Percentiles rank a stretch among this genome's conserved stretches.
Conservation (phyloP, 2,113 vertebrate genomes). For the Phainopepla nitens region DNA sequence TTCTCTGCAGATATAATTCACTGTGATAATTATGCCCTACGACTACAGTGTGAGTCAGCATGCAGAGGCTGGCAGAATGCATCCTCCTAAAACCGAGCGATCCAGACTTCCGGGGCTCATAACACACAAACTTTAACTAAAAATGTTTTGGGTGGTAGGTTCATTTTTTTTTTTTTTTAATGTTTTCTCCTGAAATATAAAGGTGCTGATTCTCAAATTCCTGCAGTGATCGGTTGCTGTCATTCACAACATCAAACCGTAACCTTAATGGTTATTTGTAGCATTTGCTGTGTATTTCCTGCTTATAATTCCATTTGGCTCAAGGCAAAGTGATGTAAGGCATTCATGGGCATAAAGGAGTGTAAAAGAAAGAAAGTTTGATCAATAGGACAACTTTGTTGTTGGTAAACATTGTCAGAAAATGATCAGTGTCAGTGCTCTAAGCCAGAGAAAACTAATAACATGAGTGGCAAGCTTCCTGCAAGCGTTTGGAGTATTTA, state of each 20-base stretch:
- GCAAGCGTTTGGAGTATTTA: constrained; percentile 70
- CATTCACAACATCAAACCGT: constrained; percentile 25
- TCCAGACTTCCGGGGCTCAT: not conserved
- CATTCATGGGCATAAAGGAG: constrained; percentile 56
- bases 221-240: constrained; percentile 33
- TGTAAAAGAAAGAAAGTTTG: constrained; percentile 62
- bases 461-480: constrained; percentile 72
- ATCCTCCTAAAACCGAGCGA: not conserved
- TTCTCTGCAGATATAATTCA: constrained; percentile 5
- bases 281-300: constrained; percentile 1
- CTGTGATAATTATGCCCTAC: not conserved
- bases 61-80: not conserved
- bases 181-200: constrained; percentile 34
- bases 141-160: not conserved
- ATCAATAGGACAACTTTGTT: constrained; percentile 75
- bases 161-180: not conserved
- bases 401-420: constrained; percentile 73
- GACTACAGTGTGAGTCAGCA: not conserved
- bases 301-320: constrained; percentile 63
- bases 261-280: constrained; percentile 50
- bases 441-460: constrained; percentile 74
- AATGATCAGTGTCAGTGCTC: constrained; percentile 68
- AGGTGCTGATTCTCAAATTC: not conserved
- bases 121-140: constrained; percentile 5
- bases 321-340: constrained; percentile 57